Percentiles rank a stretch among this genome's conserved stretches.
Evolutionary conservation across 2,113 vertebrate genomes (phyloP).

Genomic region (Sapayoa aenigma): DNA sequence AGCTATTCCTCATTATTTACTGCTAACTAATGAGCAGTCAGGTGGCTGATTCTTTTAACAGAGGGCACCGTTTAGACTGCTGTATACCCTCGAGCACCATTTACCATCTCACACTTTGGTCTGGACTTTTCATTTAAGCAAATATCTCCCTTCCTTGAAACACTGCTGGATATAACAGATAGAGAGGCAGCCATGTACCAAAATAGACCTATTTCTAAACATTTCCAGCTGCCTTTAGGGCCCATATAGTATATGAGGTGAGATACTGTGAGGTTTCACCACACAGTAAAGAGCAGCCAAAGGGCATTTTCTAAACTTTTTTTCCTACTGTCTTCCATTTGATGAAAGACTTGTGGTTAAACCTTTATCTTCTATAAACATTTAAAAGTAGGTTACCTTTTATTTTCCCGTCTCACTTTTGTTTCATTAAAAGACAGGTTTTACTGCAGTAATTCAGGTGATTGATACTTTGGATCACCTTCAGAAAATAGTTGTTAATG

Average conservation of each 20-base stretch:
- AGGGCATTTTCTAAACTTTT: constrained; percentile 70
- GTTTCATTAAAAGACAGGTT: constrained; percentile 69
- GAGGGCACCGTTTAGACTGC: constrained; percentile 46
- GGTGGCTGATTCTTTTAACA: constrained; percentile 46
- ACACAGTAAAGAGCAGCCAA: constrained; percentile 72
- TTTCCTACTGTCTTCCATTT: constrained; percentile 74
- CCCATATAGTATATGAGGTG: constrained; percentile 73
- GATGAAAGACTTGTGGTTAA: constrained; percentile 79
- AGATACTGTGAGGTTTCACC: constrained; percentile 73
- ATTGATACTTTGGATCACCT: constrained; percentile 72
- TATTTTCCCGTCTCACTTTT: constrained; percentile 76
- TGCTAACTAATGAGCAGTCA: constrained; percentile 63
- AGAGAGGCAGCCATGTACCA: constrained; percentile 39
- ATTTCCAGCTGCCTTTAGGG: constrained; percentile 75
- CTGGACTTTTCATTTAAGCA: constrained; percentile 61
- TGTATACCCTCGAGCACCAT: constrained; percentile 46
- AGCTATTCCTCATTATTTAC: constrained; percentile 57
- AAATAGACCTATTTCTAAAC: constrained; percentile 69
- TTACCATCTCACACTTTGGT: constrained; percentile 43
- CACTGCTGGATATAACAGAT: constrained; percentile 35
- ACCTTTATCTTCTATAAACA: constrained; percentile 78
- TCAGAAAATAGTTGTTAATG: constrained; percentile 75
- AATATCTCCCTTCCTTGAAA: constrained; percentile 50
- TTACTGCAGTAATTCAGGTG: constrained; percentile 70
- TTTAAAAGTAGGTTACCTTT: constrained; percentile 76